Percentiles rank a stretch among this genome's conserved stretches.
Conservation (phyloP, 53 echinoderm and acorn worm genomes). For the Astropecten irregularis region DNA sequence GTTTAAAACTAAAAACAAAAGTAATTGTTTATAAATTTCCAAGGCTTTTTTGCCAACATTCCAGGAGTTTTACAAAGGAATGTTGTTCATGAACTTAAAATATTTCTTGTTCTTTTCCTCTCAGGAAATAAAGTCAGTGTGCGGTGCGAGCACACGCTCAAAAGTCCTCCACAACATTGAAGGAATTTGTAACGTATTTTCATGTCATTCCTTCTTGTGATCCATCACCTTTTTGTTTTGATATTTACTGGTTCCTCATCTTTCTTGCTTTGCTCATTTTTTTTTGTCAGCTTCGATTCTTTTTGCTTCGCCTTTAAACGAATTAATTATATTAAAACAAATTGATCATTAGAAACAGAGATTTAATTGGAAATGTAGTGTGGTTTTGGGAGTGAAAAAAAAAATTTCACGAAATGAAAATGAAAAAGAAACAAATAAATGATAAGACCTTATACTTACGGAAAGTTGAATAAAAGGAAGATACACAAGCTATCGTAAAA, state of each 20-base stretch:
- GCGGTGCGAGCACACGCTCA: conserved; percentile 9
- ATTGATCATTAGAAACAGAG: no score
- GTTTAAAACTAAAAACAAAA: no score
- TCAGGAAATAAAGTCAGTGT: conserved; percentile 24
- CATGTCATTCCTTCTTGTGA: background rate
- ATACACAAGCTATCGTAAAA: no score
- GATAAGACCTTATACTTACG: no score
- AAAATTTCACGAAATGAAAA: no score
- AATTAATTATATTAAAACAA: background rate
- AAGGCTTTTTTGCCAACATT: no score
- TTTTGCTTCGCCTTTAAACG: background rate
- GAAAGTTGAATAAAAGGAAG: no score
- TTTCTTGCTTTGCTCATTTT: background rate
- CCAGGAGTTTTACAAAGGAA: no score
- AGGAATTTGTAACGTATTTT: conserved; percentile 45
- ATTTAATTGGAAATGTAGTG: background rate
- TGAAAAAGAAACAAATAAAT: no score
- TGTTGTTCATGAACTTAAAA: no score
- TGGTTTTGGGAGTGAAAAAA: background rate
- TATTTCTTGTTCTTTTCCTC: background rate
- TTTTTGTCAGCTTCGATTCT: background rate
- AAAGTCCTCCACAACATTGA: background rate
- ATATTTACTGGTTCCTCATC: background rate
- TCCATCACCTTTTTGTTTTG: background rate
- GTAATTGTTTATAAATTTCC: no score